Conservation (phyloP, 2,113 vertebrate genomes). For the Halcyon malimbica region DNA sequence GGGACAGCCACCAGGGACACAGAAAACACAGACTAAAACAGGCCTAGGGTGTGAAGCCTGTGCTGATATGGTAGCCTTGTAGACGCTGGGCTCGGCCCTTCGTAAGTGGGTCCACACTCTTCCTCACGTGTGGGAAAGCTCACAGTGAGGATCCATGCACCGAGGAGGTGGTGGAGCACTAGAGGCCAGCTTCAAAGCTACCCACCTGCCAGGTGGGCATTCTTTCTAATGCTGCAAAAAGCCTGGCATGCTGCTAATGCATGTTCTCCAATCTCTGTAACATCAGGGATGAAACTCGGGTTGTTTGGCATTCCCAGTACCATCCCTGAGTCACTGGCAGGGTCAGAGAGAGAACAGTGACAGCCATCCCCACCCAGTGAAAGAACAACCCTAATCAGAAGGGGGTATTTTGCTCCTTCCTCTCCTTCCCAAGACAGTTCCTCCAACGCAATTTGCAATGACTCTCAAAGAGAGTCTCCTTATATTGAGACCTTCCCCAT, state of each 20-base stretch:
- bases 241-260: not conserved
- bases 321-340: not conserved
- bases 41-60: not conserved
- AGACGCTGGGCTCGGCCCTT: not conserved
- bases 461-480: not conserved
- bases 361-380: not conserved
- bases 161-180: not conserved
- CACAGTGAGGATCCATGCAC: not conserved
- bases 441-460: not conserved
- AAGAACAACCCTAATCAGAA: not conserved
- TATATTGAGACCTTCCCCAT: not conserved
- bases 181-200: not conserved
- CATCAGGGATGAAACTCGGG: not conserved
- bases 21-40: not conserved
- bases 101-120: fast-evolving
- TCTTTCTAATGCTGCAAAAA: not conserved
- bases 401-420: not conserved
- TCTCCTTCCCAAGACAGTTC: not conserved
- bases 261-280: not conserved
- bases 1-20: not conserved
- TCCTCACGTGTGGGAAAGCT: not conserved
- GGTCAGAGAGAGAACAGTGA: not conserved
- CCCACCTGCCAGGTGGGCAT: not conserved
- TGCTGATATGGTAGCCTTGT: not conserved
- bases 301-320: not conserved